phyloP scores from a whole-genome alignment of 2,113 vertebrate genomes.

The Atherinomorus stipes region DNA sequence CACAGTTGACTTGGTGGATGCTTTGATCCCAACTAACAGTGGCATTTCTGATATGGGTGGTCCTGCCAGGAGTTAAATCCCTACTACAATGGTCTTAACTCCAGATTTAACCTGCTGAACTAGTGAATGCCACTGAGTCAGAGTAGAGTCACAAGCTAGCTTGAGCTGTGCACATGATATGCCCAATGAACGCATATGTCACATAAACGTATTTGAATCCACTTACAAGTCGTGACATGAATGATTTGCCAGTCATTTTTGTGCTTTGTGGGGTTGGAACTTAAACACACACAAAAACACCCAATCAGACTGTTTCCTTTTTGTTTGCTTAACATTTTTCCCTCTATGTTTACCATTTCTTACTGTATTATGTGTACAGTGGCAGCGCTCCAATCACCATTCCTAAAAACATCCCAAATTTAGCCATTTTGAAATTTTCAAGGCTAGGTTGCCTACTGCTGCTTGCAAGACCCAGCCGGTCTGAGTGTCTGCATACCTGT shows the following conservation, averaged over 20 bases:
- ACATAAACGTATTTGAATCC: neutral
- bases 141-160: constrained; percentile 23
- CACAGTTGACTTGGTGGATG: constrained; percentile 4
- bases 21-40: constrained; percentile 55
- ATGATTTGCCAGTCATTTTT: neutral
- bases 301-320: neutral
- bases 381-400: neutral
- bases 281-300: neutral
- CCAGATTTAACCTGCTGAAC: constrained; percentile 30
- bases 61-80: constrained; percentile 48
- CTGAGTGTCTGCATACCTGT: constrained; percentile 74
- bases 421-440: constrained; percentile 14
- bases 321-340: neutral
- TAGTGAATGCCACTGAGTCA: constrained; percentile 2
- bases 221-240: neutral
- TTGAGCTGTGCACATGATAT: constrained; percentile 1
- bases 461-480: constrained; percentile 69
- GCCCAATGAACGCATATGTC: neutral
- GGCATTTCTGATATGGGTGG: constrained; percentile 66
- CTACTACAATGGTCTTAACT: constrained; percentile 37
- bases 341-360: neutral
- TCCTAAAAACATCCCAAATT: constrained; percentile 25
- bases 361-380: neutral
- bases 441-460: constrained; percentile 28
- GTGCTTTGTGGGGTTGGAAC: neutral